Evolutionary conservation across 2,113 vertebrate genomes (phyloP).

Genomic region (Vicugna pacos): DNA sequence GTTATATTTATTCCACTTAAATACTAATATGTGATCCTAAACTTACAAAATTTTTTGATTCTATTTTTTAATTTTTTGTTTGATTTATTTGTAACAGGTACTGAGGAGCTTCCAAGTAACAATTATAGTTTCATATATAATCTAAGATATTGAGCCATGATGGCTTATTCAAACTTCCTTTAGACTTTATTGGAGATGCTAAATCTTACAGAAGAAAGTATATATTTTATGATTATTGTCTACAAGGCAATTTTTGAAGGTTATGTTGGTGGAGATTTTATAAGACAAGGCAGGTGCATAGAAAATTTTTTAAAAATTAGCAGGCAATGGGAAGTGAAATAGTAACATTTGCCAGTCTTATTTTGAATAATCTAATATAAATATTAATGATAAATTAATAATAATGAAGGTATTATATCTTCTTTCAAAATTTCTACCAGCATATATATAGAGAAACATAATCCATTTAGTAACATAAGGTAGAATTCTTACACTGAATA

Average conservation of each 20-base stretch:
- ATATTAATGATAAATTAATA: constrained; percentile 2
- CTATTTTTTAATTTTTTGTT: neutral
- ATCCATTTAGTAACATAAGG: constrained; percentile 44
- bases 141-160: neutral
- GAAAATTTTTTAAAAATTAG: neutral
- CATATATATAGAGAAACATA: neutral
- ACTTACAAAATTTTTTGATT: neutral
- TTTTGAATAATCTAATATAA: neutral
- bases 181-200: neutral
- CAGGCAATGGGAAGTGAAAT: neutral
- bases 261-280: neutral
- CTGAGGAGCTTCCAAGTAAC: neutral
- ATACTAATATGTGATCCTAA: neutral
- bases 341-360: neutral
- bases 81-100: neutral
- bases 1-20: neutral
- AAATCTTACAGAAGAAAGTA: constrained; percentile 56
- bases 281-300: neutral
- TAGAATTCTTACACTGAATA: constrained; percentile 42
- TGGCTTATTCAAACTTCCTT: neutral
- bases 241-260: neutral
- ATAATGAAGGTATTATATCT: neutral
- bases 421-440: neutral
- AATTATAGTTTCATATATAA: neutral
- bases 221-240: constrained; percentile 45